Evolutionary conservation across 2,113 vertebrate genomes (phyloP).

Genomic region (Gavialis gangeticus): DNA sequence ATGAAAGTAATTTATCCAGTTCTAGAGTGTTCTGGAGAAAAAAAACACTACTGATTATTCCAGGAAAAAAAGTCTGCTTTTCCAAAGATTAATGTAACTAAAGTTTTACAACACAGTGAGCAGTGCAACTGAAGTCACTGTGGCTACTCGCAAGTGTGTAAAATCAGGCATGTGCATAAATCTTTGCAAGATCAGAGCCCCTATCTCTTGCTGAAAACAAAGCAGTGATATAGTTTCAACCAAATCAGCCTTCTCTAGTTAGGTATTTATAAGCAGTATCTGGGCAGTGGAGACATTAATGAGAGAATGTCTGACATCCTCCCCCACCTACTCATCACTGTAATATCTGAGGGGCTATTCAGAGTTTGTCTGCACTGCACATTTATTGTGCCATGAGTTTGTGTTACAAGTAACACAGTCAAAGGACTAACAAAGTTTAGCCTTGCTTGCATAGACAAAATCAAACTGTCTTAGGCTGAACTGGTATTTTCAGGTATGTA

Average conservation of each 20-base stretch:
- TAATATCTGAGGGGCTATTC: background rate
- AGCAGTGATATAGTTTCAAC: background rate
- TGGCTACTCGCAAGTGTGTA: background rate
- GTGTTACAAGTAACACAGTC: rapidly evolving
- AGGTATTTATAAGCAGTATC: background rate
- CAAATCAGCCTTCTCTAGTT: background rate
- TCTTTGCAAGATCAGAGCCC: background rate
- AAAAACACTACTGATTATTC: background rate
- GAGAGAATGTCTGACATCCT: background rate
- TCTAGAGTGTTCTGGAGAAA: background rate
- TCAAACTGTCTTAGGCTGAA: background rate
- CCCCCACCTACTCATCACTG: background rate
- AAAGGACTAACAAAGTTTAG: background rate
- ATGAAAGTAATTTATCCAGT: background rate
- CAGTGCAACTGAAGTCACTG: rapidly evolving
- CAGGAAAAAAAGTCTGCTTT: rapidly evolving
- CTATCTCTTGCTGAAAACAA: background rate
- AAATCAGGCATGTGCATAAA: background rate
- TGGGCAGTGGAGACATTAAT: background rate
- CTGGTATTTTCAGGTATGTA: background rate
- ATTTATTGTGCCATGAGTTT: background rate
- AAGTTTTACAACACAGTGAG: rapidly evolving
- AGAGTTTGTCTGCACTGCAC: background rate
- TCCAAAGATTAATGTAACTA: background rate
- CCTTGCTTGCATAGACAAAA: background rate